phyloP scores from a whole-genome alignment of 2,113 vertebrate genomes.

The Pachypanchax playfairii region DNA sequence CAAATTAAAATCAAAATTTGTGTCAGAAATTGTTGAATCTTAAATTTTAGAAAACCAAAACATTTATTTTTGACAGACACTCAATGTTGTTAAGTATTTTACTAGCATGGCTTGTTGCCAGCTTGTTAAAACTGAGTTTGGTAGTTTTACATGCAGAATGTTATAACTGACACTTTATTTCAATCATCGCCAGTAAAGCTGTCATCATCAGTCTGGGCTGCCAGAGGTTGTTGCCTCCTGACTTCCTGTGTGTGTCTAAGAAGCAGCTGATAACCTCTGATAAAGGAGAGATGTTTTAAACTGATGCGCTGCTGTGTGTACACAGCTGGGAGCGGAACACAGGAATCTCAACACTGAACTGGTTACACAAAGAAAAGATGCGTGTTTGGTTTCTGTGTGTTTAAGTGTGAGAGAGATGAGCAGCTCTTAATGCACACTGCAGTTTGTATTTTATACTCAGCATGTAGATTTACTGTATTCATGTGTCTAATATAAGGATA shows the following conservation, averaged over 20 bases:
- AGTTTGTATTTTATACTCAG: constrained; percentile 24
- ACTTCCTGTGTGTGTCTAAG: constrained; percentile 55
- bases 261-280: constrained; percentile 66
- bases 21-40: too few relatives aligned
- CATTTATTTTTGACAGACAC: constrained; percentile 7
- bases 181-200: constrained; percentile 61
- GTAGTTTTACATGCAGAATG: constrained; percentile 38
- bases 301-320: constrained; percentile 47
- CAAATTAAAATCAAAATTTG: too few relatives aligned
- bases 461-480: constrained; percentile 24
- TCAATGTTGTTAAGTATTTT: constrained; percentile 7
- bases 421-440: background rate
- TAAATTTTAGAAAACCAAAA: background rate
- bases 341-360: constrained; percentile 42
- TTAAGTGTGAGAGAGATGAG: constrained; percentile 1
- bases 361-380: constrained; percentile 55
- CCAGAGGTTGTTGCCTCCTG: constrained; percentile 53
- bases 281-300: constrained; percentile 46
- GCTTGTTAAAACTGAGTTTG: constrained; percentile 30
- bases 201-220: constrained; percentile 46
- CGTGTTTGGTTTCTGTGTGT: constrained; percentile 16
- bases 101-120: background rate
- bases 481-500: constrained; percentile 26
- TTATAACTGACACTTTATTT: constrained; percentile 61
- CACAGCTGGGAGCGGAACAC: constrained; percentile 40